A percentile compares a stretch with the other conserved stretches of the same genome.
Conservation (phyloP, 2,113 vertebrate genomes). For the Cyanoderma ruficeps region DNA sequence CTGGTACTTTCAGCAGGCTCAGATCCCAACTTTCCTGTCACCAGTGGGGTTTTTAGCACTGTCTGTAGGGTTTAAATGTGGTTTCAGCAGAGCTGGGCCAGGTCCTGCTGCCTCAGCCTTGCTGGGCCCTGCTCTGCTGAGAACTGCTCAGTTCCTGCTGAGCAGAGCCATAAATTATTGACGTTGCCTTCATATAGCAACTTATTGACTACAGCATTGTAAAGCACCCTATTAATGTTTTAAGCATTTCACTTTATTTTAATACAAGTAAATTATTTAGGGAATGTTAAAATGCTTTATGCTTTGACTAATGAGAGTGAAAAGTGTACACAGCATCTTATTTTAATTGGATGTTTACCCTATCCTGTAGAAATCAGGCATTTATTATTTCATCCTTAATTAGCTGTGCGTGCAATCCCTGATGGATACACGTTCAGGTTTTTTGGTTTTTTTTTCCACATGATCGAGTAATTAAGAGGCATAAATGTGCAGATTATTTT, state of each 20-base stretch:
- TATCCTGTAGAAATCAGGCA: constrained; percentile 67
- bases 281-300: constrained; percentile 72
- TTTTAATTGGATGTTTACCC: constrained; percentile 78
- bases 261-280: constrained; percentile 78
- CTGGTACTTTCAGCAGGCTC: accelerated
- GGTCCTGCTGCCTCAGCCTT: not conserved
- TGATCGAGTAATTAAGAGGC: constrained; percentile 48
- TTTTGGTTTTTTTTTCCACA: constrained; percentile 23
- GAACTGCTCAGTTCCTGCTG: constrained; percentile 14
- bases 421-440: constrained; percentile 30
- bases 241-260: constrained; percentile 77
- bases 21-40: not conserved
- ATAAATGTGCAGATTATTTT: constrained; percentile 50
- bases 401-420: constrained; percentile 61
- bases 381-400: constrained; percentile 74
- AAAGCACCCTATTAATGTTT: constrained; percentile 77
- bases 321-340: constrained; percentile 57
- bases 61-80: not conserved
- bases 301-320: constrained; percentile 73
- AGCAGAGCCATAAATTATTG: constrained; percentile 70
- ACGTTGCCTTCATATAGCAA: constrained; percentile 58
- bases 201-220: constrained; percentile 71
- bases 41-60: not conserved
- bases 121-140: not conserved
- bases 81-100: not conserved